Conservation (phyloP, 2,888 invertebrate genomes). For the Zaprionus obscuricornis region DNA sequence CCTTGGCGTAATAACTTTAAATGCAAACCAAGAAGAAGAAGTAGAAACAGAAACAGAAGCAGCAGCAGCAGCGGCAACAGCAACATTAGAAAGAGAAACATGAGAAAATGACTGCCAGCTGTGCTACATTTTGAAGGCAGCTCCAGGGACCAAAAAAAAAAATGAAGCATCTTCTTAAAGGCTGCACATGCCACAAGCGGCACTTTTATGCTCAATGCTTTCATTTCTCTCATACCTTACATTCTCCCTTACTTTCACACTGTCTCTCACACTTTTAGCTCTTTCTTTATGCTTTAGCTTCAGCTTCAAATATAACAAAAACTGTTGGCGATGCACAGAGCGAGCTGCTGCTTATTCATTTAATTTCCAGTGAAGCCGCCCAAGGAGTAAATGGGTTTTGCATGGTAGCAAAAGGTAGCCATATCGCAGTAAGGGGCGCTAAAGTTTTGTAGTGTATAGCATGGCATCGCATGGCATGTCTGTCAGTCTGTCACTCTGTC, state of each 20-base stretch:
- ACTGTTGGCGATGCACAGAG: constrained; percentile 60
- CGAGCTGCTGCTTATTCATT: constrained; percentile 69
- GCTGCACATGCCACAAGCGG: constrained; percentile 48
- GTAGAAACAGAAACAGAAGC: no score
- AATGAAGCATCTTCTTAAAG: constrained; percentile 40
- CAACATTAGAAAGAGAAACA: constrained; percentile 14
- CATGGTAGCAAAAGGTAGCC: constrained; percentile 35
- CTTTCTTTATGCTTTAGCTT: no score
- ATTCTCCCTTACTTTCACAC: no score
- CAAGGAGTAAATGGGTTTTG: constrained; percentile 53
- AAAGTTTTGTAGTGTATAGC: no score
- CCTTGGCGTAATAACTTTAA: constrained; percentile 51
- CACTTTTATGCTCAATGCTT: no score
- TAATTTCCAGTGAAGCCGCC: constrained; percentile 63
- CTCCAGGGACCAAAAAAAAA: constrained; percentile 31
- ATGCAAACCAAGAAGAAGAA: constrained; percentile 49
- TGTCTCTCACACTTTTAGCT: neutral
- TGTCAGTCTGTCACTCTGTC: constrained; percentile 25
- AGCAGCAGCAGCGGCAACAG: no score
- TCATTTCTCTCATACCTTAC: no score
- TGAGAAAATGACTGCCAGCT: constrained; percentile 68
- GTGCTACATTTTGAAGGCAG: constrained; percentile 50
- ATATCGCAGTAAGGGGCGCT: no score
- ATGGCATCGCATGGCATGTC: constrained; percentile 7
- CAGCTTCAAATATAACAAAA: no score